Evolutionary conservation across 2,888 invertebrate species (phyloP).

Genomic region (Nemurella pictetii): DNA sequence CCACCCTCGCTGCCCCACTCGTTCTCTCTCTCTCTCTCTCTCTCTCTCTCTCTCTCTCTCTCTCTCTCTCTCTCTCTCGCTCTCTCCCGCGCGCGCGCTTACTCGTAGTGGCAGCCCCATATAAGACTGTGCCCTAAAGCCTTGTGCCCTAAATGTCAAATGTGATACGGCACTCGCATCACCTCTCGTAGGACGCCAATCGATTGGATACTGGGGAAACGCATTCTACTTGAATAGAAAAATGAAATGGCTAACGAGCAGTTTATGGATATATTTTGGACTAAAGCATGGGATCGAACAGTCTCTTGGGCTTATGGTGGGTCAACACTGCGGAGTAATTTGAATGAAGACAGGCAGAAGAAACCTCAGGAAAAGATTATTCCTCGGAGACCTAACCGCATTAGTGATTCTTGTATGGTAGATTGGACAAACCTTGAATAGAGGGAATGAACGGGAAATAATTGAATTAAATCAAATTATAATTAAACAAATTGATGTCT

Average conservation of each 20-base stretch:
- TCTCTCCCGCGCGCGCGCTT: not conserved
- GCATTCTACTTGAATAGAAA: conserved; percentile 3
- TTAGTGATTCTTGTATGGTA: not conserved
- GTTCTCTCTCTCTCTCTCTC: not conserved
- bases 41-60: not conserved
- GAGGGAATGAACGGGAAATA: not conserved
- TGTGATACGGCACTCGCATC: conserved; percentile 22
- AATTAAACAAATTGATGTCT: not conserved
- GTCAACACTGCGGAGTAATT: not conserved
- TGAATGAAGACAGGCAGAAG: not conserved
- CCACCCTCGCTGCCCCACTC: not conserved
- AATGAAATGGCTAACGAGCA: conserved; percentile 2
- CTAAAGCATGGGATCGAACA: not conserved
- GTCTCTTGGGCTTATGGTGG: not conserved
- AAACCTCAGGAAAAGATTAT: not conserved
- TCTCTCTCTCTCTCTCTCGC: not conserved
- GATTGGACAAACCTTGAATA: not conserved
- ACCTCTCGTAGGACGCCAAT: conserved; percentile 7
- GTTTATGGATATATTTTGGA: not conserved
- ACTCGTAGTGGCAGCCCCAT: not conserved
- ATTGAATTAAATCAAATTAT: not conserved
- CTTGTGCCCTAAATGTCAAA: conserved; percentile 27
- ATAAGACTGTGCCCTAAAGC: conserved; percentile 17
- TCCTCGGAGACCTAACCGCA: not conserved
- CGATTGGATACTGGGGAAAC: conserved; percentile 5